Evolutionary conservation across 2,888 invertebrate genomes (phyloP).

Genomic region (Oscheius sp.): DNA sequence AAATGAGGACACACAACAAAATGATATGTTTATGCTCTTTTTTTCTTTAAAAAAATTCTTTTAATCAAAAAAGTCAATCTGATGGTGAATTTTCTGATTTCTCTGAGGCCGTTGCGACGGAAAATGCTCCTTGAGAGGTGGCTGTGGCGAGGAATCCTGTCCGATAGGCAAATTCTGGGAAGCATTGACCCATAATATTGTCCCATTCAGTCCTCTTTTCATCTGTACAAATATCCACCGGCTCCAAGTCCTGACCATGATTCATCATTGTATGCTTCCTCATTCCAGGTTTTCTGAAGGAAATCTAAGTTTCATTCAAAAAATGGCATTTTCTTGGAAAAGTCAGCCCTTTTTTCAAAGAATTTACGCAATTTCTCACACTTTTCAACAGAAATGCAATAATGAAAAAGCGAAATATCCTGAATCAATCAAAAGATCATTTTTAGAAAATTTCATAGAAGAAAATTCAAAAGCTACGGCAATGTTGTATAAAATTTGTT

Average conservation of each 20-base stretch:
- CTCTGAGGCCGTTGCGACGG: neutral
- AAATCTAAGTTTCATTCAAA: too few species aligned
- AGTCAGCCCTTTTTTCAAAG: slow-evolving; percentile 8
- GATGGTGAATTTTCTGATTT: neutral
- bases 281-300: slow-evolving; percentile 43
- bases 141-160: slow-evolving; percentile 37
- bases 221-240: slow-evolving; percentile 39
- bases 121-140: slow-evolving; percentile 25
- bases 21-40: too few species aligned
- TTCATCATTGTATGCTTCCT: slow-evolving; percentile 37
- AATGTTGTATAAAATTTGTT: too few species aligned
- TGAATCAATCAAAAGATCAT: neutral
- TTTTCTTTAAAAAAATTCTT: too few species aligned
- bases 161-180: slow-evolving; percentile 43
- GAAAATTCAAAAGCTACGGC: too few species aligned
- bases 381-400: too few species aligned
- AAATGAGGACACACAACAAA: too few species aligned
- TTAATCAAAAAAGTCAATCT: neutral
- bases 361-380: neutral
- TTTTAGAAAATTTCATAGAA: neutral
- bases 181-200: slow-evolving; percentile 41
- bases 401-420: too few species aligned
- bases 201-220: slow-evolving; percentile 44
- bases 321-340: neutral
- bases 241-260: slow-evolving; percentile 42